These are phyloP conservation scores for Caenorhabditis panamensis DNA, from an alignment of 2,888 invertebrate species.

Conservation along the genomic window DNA sequence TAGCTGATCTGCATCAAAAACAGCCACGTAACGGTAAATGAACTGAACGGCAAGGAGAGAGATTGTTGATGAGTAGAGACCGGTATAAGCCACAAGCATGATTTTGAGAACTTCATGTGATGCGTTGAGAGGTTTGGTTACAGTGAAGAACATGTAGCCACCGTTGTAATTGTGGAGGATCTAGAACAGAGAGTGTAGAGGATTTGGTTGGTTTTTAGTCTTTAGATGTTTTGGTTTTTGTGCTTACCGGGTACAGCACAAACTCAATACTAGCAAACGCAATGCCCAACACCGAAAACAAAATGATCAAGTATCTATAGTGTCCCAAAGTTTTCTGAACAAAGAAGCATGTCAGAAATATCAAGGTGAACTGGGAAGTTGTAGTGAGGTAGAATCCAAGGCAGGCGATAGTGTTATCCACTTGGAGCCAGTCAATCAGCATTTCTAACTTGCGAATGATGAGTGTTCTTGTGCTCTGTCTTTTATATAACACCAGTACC, in stretches of 20 bases:
- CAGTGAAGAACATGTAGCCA: slow-evolving; percentile 24
- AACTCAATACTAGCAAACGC: slow-evolving; percentile 30
- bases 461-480: too few species aligned
- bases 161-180: slow-evolving; percentile 21
- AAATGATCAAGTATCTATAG: slow-evolving; percentile 44
- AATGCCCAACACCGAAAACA: slow-evolving; percentile 34
- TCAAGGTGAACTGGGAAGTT: slow-evolving; percentile 6
- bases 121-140: not conserved
- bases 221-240: not conserved
- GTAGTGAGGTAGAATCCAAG: slow-evolving; percentile 23
- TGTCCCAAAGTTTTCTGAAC: slow-evolving; percentile 31
- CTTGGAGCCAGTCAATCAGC: slow-evolving; percentile 20
- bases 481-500: slow-evolving; percentile 1
- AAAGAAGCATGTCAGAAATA: slow-evolving; percentile 27
- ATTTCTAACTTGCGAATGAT: too few species aligned
- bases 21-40: slow-evolving; percentile 33
- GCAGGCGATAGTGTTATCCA: slow-evolving; percentile 20
- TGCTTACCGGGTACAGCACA: slow-evolving; percentile 32
- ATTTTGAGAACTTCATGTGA: not conserved
- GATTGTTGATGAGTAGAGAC: slow-evolving; percentile 27
- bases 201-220: not conserved
- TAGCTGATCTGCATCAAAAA: slow-evolving; percentile 5
- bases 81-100: slow-evolving; percentile 16
- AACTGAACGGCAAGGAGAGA: slow-evolving; percentile 22
- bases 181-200: too few species aligned